Base-by-base conservation (phyloP, 2,797 vertebrate genomes). In the Lophura swinhoii region DNA sequence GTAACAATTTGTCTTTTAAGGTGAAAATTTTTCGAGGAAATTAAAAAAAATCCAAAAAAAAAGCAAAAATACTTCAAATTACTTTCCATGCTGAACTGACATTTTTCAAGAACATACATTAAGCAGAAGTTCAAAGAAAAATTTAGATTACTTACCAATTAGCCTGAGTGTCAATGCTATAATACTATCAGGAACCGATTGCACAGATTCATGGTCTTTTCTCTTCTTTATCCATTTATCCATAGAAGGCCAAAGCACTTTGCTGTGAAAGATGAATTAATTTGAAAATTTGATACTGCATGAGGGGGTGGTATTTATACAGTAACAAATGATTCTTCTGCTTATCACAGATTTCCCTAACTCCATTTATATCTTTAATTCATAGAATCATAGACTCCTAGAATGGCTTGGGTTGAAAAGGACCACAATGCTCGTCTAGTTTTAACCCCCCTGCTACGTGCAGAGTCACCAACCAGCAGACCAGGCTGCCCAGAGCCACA, bases 171-270 rank as follows among this genome's bases (percentile, higher is more conserved):
- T 98, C 43, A 98, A 95, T 7, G 98, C 98, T 7, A 98, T 94
- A 16, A 98, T 98, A 59, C 98, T 91, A 80, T 99, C 98, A 15
- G 97, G 97, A 92, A 98, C 51, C 1, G 97, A 96, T 0, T 95
- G 88, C 14, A 88, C 88, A 20, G 94, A 96, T 44, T 98, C 97
- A 56, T 97, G 96, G 23, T 97, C 96, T 93, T 98, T 98, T 77
- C 98, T 98, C 76, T 98, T 98, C n/a, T 97, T 98, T 92, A 99
- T 96, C 99, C 99, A 99, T 28, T 97, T 96, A 93, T 99, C 98
- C 98, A 99, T 98, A 11, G 98, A 93, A 31, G 99, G 99, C 99
- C 99, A 99, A 86, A 99, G 97, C 84, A 99, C 98, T 94, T 98
- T 99, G 60, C 99, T 99, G 93, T 46, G 55, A 73, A 92, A 82